Percentiles rank a stretch among this genome's conserved stretches.
Evolutionary conservation across 2,888 invertebrate genomes (phyloP).

Genomic region (Stenichneumon culpator): DNA sequence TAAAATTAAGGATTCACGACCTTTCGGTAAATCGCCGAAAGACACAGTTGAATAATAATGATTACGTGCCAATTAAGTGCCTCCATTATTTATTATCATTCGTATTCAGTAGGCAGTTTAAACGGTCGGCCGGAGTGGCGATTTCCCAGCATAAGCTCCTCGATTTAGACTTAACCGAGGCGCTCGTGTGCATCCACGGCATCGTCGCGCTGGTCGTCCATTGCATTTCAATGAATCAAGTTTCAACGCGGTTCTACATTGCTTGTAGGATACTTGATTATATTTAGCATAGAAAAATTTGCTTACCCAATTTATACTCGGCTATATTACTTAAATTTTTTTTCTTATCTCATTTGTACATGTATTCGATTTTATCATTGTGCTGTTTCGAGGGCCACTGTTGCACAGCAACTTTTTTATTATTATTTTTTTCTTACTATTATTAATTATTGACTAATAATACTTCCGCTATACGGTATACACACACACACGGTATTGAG

Average conservation of each 20-base stretch:
- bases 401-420: constrained; percentile 59
- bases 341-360: constrained; percentile 44
- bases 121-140: constrained; percentile 8
- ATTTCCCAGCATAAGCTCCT: constrained; percentile 42
- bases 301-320: constrained; percentile 58
- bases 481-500: constrained; percentile 41
- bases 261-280: constrained; percentile 62
- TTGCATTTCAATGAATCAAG: constrained; percentile 38
- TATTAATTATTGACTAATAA: not conserved
- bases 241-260: constrained; percentile 58
- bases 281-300: constrained; percentile 53
- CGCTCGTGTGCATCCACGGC: not conserved
- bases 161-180: not conserved
- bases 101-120: constrained; percentile 53
- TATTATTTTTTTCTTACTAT: constrained; percentile 12
- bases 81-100: constrained; percentile 56
- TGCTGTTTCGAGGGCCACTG: constrained; percentile 58
- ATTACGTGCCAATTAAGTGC: constrained; percentile 56
- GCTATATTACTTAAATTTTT: constrained; percentile 1
- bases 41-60: constrained; percentile 64
- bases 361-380: constrained; percentile 58
- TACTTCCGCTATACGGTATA: constrained; percentile 22
- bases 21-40: constrained; percentile 79
- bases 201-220: not conserved
- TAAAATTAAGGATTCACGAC: constrained; percentile 81